Percentiles rank a stretch among this genome's conserved stretches.
These are phyloP conservation scores for Dolichoris vasculosae DNA, from an alignment of 1,140 invertebrate species.

Conservation along the genomic window DNA sequence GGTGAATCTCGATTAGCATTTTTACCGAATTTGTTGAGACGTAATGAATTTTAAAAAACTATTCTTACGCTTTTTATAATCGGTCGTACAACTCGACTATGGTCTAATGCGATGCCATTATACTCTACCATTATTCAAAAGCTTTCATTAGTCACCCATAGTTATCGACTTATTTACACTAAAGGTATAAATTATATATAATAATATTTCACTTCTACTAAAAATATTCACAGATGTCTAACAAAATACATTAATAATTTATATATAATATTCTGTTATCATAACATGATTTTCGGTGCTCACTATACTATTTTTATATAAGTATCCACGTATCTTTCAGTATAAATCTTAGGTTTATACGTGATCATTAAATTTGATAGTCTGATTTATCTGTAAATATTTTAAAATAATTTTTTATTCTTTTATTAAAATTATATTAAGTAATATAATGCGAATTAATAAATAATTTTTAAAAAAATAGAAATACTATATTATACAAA, in stretches of 20 bases:
- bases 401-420: constrained; percentile 1
- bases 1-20: too few relatives aligned
- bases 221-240: background rate
- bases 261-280: constrained; percentile 2
- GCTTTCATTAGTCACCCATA: background rate
- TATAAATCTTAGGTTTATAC: background rate
- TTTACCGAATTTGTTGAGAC: too few relatives aligned
- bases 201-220: background rate
- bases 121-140: background rate
- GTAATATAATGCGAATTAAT: background rate
- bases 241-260: background rate
- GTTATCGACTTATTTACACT: background rate
- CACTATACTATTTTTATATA: background rate
- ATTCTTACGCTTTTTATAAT: too few relatives aligned
- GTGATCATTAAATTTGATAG: background rate
- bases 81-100: background rate
- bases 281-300: background rate
- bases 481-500: background rate
- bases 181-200: background rate
- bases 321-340: constrained; percentile 6
- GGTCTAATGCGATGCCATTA: background rate
- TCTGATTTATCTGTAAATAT: background rate
- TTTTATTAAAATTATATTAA: constrained; percentile 3
- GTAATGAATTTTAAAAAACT: too few relatives aligned
- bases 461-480: background rate